A percentile compares a stretch with the other conserved stretches of the same genome.
Conservation (phyloP, 1,140 invertebrate species). For the Rhopalosiphum maidis region DNA sequence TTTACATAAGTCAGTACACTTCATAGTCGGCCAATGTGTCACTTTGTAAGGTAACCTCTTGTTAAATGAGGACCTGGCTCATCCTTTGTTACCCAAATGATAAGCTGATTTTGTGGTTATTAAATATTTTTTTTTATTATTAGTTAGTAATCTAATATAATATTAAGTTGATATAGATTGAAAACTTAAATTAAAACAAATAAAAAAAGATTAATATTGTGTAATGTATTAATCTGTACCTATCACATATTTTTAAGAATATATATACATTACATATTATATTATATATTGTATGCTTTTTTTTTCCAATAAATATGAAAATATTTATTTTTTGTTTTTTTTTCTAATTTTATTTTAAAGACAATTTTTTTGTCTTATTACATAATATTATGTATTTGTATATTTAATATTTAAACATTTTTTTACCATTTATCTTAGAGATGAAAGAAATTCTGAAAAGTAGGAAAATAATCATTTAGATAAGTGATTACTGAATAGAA, state of each 20-base stretch:
- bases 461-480: too few species aligned
- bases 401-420: too few species aligned
- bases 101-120: not conserved
- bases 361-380: not conserved
- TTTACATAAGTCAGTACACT: constrained; percentile 30
- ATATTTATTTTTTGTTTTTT: not conserved
- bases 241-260: constrained; percentile 37
- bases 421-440: too few species aligned
- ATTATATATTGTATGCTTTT: not conserved
- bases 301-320: not conserved
- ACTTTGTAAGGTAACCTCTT: not conserved
- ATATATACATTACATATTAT: not conserved
- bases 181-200: not conserved
- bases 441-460: too few species aligned
- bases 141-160: not conserved
- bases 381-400: too few species aligned
- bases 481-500: too few species aligned
- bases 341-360: not conserved
- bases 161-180: not conserved
- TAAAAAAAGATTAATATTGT: not conserved
- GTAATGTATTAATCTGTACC: not conserved
- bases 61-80: not conserved
- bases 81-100: constrained; percentile 37
- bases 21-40: not conserved
- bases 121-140: constrained; percentile 30